These are phyloP conservation scores for Caenorhabditis virilis DNA, from an alignment of 2,888 invertebrate species.

Conservation along the genomic window DNA sequence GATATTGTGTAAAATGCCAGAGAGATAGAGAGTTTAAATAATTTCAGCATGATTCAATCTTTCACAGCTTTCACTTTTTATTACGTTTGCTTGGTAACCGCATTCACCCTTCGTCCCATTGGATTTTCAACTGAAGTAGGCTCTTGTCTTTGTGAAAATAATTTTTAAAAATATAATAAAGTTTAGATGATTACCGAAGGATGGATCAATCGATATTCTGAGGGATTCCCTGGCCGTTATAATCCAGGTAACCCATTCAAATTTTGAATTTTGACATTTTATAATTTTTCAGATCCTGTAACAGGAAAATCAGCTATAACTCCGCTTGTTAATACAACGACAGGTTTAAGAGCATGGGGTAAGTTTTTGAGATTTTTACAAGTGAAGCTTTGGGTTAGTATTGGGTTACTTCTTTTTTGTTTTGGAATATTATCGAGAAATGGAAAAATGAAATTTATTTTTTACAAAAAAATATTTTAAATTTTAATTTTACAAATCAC, in stretches of 20 bases:
- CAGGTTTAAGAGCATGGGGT: constrained; percentile 17
- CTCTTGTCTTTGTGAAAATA: neutral
- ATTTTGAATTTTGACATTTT: no score
- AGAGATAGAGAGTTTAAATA: neutral
- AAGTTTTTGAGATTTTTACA: no score
- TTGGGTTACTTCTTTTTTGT: no score
- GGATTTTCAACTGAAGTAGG: constrained; percentile 59
- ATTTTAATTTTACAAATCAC: no score
- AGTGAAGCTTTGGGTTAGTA: no score
- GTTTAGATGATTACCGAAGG: constrained; percentile 28
- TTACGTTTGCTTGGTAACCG: constrained; percentile 84
- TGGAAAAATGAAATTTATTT: no score
- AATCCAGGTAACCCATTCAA: neutral
- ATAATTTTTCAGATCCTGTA: neutral
- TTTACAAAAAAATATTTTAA: no score
- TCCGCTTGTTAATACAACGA: constrained; percentile 9
- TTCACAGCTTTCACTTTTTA: constrained; percentile 88
- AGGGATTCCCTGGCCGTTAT: constrained; percentile 26
- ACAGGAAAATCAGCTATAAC: neutral
- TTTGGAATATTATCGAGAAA: no score
- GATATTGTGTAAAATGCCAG: neutral
- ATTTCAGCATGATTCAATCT: constrained; percentile 70
- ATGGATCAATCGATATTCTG: constrained; percentile 31
- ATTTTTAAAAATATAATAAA: neutral
- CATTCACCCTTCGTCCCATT: constrained; percentile 81